Base-by-base conservation (phyloP, 2,113 vertebrate species). In the Xiphophorus maculatus region DNA sequence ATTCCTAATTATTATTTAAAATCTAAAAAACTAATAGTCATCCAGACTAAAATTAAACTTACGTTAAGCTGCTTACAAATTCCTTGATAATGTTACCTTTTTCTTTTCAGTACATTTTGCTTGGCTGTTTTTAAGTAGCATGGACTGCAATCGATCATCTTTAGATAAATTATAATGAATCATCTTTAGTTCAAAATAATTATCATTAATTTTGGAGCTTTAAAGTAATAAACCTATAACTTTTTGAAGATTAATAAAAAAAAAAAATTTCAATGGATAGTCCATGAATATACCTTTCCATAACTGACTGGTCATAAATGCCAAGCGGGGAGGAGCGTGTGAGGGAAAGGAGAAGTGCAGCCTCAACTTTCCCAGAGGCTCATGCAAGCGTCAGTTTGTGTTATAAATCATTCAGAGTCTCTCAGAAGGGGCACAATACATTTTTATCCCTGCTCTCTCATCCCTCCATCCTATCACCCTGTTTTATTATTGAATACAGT, bases 381-480 rank as follows among this genome's bases (percentile, higher is more conserved):
- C 80, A 75, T 82, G 85, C 89, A 80, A 85, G 83, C 74, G 88
- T 91, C 89, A 90, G 89, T 88, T 89, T 89, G 85, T 82, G 82
- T 92, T 91, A 90, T 93, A 90, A 93, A 92, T 92, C 90, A 94
- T 93, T 92, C 88, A 94, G 84, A 69, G 84, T 87, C 82, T 71
- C 87, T 93, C 89, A 67, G 75, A 87, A 51, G 76, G 85, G 84
- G 84, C 88, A 89, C 88, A 87, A 90, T 89, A 83, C 83, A 87
- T 87, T 88, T 89, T 82, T 85, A 84, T 86, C 75, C 79, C 65
- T 73, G 83, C 73, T 62, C 77, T 78, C 77, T 86, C 79, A 85
- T 85, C 81, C 74, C 80, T 85, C 66, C 76, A 81, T 89, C 84
- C 80, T 63, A 62, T 72, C 66, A 74, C 35, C 61, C 80, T 74